Base-by-base conservation (phyloP, 2,797 vertebrate species). In the Glyptemys insculpta region DNA sequence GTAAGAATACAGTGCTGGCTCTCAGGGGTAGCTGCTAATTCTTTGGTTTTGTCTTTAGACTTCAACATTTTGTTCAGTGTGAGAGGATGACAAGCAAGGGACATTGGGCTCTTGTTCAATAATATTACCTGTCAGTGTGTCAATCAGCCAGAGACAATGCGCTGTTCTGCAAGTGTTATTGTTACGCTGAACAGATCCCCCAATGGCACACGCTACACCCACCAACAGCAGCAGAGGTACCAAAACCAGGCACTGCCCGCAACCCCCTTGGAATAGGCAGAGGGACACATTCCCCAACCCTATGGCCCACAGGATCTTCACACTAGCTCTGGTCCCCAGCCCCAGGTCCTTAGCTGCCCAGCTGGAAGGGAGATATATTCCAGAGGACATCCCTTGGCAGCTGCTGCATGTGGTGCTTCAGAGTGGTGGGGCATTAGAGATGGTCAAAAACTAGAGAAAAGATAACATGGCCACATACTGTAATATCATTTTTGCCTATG, bases 61-160 rank as follows among this genome's bases (percentile, higher is more conserved):
- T 54, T 27, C 89, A 86, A 88, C 79, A 94, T 89, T 90, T 91
- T 95, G 50, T 52, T 95, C 81, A 57, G 50, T 37, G 87, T 53
- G 81, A 91, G 78, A 94, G 68, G 76, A 89, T 78, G 90, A 94
- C 83, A 92, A 79, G 49, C 31, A 89, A 65, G 49, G 78, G 79
- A 41, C 52, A 87, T 91, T 94, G 92, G 90, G 83, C 95, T 93
- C 87, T 91, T 83, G 90, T 88, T 95, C 94, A 91, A 91, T 54
- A 89, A 19, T 18, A 47, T 83, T 87, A 72, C 50, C 87, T 93
- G 87, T 92, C 81, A 2, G 79, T 85, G 87, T 97, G 95, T 96
- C 93, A 97, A 44, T 88, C 79, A 89, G 91, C 93, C 96, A 96
- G 88, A 96, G 85, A 96, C 96, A 96, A 96, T 25, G 86, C 87